A percentile compares a stretch with the other conserved stretches of the same genome.
phyloP scores from a whole-genome alignment of 2,888 invertebrate species.

The Adela reaumurella region DNA sequence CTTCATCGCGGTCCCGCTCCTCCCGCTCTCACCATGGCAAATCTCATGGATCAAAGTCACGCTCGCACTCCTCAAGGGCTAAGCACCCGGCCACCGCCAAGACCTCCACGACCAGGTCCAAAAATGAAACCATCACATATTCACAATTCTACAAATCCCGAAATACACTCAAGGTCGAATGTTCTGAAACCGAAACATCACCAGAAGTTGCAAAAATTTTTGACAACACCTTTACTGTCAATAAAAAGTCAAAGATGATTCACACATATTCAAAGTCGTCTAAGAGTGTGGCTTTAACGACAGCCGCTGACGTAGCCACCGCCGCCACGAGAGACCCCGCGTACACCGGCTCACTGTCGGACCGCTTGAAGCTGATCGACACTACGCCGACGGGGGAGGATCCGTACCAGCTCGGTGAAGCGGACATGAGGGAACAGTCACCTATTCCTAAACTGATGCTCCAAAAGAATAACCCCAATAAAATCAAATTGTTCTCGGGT shows the following conservation, averaged over 20 bases:
- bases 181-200: neutral
- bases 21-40: too few relatives aligned
- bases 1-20: too few relatives aligned
- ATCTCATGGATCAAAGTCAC: too few relatives aligned
- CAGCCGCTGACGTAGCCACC: too few relatives aligned
- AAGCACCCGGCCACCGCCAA: too few relatives aligned
- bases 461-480: conserved; percentile 33
- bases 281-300: conserved; percentile 13
- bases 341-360: conserved; percentile 35
- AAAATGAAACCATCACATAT: too few relatives aligned
- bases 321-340: conserved; percentile 23
- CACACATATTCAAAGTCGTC: conserved; percentile 32
- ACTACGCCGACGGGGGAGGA: conserved; percentile 45
- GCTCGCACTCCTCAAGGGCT: too few relatives aligned
- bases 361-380: conserved; percentile 37
- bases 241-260: conserved; percentile 36
- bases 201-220: neutral
- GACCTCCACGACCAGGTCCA: too few relatives aligned
- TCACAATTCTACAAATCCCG: neutral
- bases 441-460: conserved; percentile 46
- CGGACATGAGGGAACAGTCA: conserved; percentile 44
- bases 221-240: conserved; percentile 25
- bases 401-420: conserved; percentile 43
- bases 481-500: conserved; percentile 26
- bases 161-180: neutral